A percentile compares a stretch with the other conserved stretches of the same genome.
Evolutionary conservation across 1,140 invertebrate species (phyloP).

Genomic region (Helicoverpa armigera): DNA sequence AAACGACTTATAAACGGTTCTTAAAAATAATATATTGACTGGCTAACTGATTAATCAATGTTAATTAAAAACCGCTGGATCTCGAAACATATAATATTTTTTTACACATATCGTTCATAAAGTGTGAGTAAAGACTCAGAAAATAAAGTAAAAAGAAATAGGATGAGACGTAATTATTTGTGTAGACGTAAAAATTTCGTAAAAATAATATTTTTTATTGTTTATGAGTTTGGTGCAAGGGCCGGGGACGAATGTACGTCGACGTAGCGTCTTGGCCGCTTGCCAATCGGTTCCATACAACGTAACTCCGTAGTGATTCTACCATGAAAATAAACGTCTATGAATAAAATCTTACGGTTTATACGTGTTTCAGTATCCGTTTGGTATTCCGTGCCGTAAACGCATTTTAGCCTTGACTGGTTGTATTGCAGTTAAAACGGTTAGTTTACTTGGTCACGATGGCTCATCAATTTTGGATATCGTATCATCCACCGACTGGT

Average conservation of each 20-base stretch:
- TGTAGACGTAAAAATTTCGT: background rate
- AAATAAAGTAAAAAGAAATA: too few relatives aligned
- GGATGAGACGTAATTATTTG: too few relatives aligned
- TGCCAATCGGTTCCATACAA: constrained; percentile 68
- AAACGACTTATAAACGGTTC: too few relatives aligned
- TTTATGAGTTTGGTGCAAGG: constrained; percentile 1
- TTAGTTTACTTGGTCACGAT: constrained; percentile 77
- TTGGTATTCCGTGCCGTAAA: constrained; percentile 45
- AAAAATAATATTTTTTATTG: background rate
- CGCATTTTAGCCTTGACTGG: constrained; percentile 41
- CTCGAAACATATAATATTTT: too few relatives aligned
- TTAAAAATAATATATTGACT: too few relatives aligned
- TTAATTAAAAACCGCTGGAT: too few relatives aligned
- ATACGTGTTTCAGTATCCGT: constrained; percentile 65
- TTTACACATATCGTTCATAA: too few relatives aligned
- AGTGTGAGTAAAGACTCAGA: too few relatives aligned
- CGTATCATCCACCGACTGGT: constrained; percentile 88
- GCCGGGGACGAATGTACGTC: constrained; percentile 1
- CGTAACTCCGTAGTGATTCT: constrained; percentile 63
- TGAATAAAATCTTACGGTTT: constrained; percentile 78
- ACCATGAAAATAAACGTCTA: constrained; percentile 82
- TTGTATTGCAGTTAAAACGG: constrained; percentile 14
- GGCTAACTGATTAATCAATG: too few relatives aligned
- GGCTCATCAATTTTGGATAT: constrained; percentile 91
- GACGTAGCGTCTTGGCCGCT: constrained; percentile 57